Conservation (phyloP, 2,113 vertebrate species). For the Picathartes gymnocephalus region DNA sequence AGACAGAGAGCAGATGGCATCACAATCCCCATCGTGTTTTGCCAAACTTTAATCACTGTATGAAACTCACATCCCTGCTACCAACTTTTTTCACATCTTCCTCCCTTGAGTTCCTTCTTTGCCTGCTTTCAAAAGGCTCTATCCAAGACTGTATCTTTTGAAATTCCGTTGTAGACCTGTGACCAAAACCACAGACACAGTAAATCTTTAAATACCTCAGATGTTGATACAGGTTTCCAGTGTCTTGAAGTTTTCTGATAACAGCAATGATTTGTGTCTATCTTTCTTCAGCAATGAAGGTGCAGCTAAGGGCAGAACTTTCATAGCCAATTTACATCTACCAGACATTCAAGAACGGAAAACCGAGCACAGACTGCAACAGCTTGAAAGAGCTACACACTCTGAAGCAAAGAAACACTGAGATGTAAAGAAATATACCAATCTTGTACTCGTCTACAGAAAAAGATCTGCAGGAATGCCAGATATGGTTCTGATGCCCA, state of each 20-base stretch:
- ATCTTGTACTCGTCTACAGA: neutral
- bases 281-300: neutral
- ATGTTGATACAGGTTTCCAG: neutral
- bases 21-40: neutral
- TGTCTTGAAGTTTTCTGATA: neutral
- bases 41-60: neutral
- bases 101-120: neutral
- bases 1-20: neutral
- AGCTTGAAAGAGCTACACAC: neutral
- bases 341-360: neutral
- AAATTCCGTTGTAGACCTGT: neutral
- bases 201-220: neutral
- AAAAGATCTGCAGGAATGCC: neutral
- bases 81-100: neutral
- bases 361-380: neutral
- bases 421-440: neutral
- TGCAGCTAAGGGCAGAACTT: neutral
- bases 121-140: neutral
- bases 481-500: neutral
- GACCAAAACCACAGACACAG: neutral
- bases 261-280: neutral
- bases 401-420: neutral
- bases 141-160: fast-evolving
- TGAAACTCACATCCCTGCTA: neutral
- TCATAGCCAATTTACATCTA: neutral